phyloP scores from a whole-genome alignment of 2,113 vertebrate genomes.

The Crypturellus undulatus region DNA sequence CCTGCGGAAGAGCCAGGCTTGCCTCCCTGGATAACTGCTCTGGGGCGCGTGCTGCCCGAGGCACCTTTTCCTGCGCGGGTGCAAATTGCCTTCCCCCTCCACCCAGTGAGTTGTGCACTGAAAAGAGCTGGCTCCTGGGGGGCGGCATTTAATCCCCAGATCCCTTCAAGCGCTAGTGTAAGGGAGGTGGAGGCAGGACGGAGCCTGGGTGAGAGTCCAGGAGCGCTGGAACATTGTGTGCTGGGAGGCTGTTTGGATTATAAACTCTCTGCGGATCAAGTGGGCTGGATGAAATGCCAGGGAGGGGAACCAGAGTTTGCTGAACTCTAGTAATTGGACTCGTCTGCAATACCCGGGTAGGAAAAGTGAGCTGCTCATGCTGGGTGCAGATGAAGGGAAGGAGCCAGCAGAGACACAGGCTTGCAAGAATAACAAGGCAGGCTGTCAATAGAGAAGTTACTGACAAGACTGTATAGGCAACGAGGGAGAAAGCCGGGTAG shows the following conservation, averaged over 20 bases:
- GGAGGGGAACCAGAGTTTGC: constrained; percentile 51
- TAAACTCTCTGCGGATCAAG: constrained; percentile 29
- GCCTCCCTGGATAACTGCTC: neutral
- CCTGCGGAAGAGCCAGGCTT: neutral
- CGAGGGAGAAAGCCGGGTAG: fast-evolving
- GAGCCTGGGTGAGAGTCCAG: constrained; percentile 21
- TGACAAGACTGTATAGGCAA: neutral
- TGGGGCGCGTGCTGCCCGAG: neutral
- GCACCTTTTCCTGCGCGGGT: neutral
- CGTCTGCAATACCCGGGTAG: neutral
- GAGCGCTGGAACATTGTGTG: constrained; percentile 45
- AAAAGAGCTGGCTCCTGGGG: neutral
- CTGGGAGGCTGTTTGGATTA: constrained; percentile 66
- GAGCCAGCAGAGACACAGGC: neutral
- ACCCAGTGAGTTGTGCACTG: neutral
- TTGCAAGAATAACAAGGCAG: neutral
- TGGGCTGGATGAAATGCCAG: constrained; percentile 59
- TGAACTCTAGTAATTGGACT: constrained; percentile 55
- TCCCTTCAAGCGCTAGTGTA: neutral
- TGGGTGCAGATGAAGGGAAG: neutral
- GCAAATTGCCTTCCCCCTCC: neutral
- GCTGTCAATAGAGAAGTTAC: fast-evolving
- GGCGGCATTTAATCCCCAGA: neutral
- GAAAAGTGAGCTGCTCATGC: neutral
- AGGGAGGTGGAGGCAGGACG: neutral